Percentiles rank a stretch among this genome's conserved stretches.
These are phyloP conservation scores for Laticauda laticaudata DNA, from an alignment of 2,113 vertebrate species.

Conservation along the genomic window DNA sequence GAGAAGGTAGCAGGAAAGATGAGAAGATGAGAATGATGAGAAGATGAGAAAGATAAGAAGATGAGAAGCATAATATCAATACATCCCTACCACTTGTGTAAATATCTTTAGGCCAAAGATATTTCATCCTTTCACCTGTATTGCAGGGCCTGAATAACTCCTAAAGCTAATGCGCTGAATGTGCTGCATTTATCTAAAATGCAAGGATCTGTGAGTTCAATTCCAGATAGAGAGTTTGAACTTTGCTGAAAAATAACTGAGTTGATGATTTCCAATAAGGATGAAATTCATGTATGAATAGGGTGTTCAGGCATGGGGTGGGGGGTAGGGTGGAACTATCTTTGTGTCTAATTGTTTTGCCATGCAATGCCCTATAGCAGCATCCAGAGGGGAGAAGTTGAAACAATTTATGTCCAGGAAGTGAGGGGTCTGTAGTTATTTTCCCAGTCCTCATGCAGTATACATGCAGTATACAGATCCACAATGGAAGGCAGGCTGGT, in stretches of 20 bases:
- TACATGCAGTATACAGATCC: neutral
- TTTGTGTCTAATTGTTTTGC: neutral
- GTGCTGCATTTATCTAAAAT: neutral
- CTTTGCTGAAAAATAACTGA: neutral
- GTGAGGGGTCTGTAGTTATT: neutral
- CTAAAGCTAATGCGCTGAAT: neutral
- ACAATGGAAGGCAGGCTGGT: neutral
- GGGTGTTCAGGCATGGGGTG: neutral
- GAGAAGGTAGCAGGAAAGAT: neutral
- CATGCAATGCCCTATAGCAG: neutral
- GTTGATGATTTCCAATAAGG: neutral
- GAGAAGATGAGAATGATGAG: neutral
- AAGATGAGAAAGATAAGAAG: neutral
- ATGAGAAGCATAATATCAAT: neutral
- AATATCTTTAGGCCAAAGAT: neutral
- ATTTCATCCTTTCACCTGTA: neutral
- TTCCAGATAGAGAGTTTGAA: neutral
- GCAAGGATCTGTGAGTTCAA: neutral
- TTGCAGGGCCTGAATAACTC: neutral
- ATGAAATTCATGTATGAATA: neutral
- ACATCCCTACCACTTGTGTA: neutral
- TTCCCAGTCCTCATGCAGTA: neutral
- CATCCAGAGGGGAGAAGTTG: neutral
- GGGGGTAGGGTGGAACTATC: neutral
- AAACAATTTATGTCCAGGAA: neutral